Conservation (phyloP, 1,140 invertebrate genomes). For the Lucilia cuprina region DNA sequence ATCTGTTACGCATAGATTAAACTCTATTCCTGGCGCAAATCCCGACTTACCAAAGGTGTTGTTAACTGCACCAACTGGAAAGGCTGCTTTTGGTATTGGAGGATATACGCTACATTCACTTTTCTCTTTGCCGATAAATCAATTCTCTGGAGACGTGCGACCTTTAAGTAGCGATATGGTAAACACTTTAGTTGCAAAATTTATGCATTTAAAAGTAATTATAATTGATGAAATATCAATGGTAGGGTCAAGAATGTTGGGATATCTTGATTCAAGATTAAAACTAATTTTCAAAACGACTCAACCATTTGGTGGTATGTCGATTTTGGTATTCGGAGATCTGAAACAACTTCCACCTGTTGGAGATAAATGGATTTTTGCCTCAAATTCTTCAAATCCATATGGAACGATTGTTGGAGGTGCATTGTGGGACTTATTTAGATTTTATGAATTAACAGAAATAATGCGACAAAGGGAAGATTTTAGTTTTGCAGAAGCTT, state of each 20-base stretch:
- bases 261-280: not conserved
- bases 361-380: conserved; percentile 24
- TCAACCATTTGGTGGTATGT: conserved; percentile 10
- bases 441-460: conserved; percentile 12
- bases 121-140: conserved; percentile 14
- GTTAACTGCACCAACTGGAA: conserved; percentile 22
- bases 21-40: not conserved
- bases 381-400: not conserved
- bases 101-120: conserved; percentile 6
- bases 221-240: conserved; percentile 37
- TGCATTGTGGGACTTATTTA: not conserved
- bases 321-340: conserved; percentile 27
- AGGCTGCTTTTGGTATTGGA: conserved; percentile 32
- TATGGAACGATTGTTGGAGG: not conserved
- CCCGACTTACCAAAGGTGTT: not conserved
- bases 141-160: not conserved
- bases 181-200: not conserved
- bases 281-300: conserved; percentile 21
- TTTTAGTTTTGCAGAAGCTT: not conserved
- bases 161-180: conserved; percentile 8
- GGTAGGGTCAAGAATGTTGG: conserved; percentile 21
- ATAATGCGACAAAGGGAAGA: conserved; percentile 29
- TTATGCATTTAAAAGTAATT: conserved; percentile 12
- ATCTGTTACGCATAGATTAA: no score
- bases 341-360: conserved; percentile 26